Conservation (phyloP, 2,113 vertebrate species). For the Pteropus alecto region DNA sequence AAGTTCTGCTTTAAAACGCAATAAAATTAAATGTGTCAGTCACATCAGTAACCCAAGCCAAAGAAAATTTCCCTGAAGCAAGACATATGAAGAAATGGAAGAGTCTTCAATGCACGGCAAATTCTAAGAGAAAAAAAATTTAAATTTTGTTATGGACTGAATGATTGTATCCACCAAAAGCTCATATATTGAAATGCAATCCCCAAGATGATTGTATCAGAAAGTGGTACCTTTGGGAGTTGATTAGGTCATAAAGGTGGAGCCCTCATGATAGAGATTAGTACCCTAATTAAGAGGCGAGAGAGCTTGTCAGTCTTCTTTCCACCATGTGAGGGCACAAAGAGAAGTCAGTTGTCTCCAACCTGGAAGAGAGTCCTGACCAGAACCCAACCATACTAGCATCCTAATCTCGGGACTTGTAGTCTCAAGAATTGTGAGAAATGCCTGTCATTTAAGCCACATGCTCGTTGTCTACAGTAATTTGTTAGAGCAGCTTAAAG, state of each 20-base stretch:
- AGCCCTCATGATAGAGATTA: not conserved
- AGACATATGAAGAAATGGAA: not conserved
- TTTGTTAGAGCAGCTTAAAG: not conserved
- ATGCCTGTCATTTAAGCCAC: not conserved
- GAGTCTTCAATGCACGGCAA: not conserved
- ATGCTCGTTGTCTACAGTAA: not conserved
- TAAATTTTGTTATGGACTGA: not conserved
- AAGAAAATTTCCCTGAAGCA: constrained; percentile 50
- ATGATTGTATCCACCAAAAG: not conserved
- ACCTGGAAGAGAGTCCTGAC: not conserved
- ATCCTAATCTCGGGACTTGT: not conserved
- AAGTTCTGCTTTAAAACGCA: constrained; percentile 28
- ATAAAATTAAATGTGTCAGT: constrained; percentile 38
- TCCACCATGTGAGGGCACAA: not conserved
- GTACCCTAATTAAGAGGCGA: not conserved
- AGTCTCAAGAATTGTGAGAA: not conserved
- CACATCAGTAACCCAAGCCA: constrained; percentile 27
- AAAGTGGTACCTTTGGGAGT: not conserved
- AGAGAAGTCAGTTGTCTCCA: not conserved
- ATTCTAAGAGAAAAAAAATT: constrained; percentile 23
- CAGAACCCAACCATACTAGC: not conserved
- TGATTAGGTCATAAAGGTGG: not conserved
- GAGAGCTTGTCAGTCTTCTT: not conserved
- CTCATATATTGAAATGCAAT: not conserved
- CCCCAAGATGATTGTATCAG: not conserved